Base-by-base conservation (phyloP, 2,888 invertebrate species). In the Drosophila nr. perissopoda region DNA sequence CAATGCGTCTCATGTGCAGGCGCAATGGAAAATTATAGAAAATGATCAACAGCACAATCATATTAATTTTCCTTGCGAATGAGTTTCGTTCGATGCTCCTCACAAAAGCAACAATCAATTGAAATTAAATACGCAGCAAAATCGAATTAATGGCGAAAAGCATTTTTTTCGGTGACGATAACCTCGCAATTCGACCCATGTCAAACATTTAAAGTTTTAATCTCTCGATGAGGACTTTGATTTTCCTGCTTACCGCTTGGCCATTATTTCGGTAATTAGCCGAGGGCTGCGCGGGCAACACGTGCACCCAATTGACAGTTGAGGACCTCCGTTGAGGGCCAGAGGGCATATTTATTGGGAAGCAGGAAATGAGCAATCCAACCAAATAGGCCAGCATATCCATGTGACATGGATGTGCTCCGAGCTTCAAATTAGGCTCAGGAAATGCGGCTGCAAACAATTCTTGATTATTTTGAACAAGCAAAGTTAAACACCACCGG, bases 191-290 rank as follows among this genome's bases (percentile, higher is more conserved):
- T 38, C 53, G 46, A 65, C 29, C 51, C 65, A 54, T 52, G 40
- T 29, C 66, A 64, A 62, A 54, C 48, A 76, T 74, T 78, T 76
- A 76, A 86, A 84, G 72, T 89, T 81, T 81, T 73, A 88, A 83
- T 79, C 83, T 74, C 67, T 66, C 68, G 60, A 67, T 51, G 60
- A 73, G 64, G 46, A 59, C 31, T 62, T 57, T 16, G 51, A 62
- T 53, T 68, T 76, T 40, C 53, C 48, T 52, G 29, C 69, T 48
- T 25, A 46, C 48, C 60, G 34, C n/a, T 36, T 51, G 56, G 18
- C 59, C 67, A 80, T 76, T 70, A 67, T 56, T 64, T 52, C 25
- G 71, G 53, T 68, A 79, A 88, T 88, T 79, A 83, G 71, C 69
- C 70, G 18, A 46, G 46, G 33, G 59, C 70, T 49, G 34, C 25